phyloP scores from a whole-genome alignment of 2,797 vertebrate genomes.

The Oreonectes daqikongensis region DNA sequence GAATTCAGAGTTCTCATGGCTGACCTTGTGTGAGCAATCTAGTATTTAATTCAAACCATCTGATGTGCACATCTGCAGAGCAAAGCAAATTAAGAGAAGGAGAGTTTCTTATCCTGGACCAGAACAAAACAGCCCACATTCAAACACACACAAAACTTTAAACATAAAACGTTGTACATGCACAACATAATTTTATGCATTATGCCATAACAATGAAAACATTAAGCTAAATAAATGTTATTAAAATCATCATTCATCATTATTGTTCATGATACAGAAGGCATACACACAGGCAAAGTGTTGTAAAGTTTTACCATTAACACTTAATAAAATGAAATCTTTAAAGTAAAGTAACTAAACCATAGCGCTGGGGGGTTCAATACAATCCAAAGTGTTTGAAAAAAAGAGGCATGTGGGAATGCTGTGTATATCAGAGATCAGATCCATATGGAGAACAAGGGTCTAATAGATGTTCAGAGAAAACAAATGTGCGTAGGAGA shows the following conservation, averaged over 20 bases:
- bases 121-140: conserved; percentile 26
- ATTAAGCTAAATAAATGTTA: too few species aligned
- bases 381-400: not conserved
- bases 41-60: conserved; percentile 76
- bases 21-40: conserved; percentile 76
- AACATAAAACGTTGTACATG: not conserved
- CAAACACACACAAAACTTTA: conserved; percentile 3
- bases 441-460: conserved; percentile 21
- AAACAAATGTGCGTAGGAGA: conserved; percentile 26
- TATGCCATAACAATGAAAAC: too few species aligned
- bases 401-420: conserved; percentile 11
- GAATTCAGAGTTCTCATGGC: conserved; percentile 69
- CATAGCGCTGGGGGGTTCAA: not conserved
- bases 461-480: conserved; percentile 20
- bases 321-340: not conserved
- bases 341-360: not conserved
- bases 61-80: conserved; percentile 78
- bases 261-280: not conserved
- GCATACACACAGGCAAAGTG: too few species aligned
- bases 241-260: too few species aligned
- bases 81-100: conserved; percentile 71
- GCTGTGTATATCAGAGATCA: not conserved
- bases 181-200: too few species aligned
- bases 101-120: conserved; percentile 30
- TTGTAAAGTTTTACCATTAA: not conserved